Evolutionary conservation across 2,113 vertebrate genomes (phyloP).

Genomic region (Ptychochromis oligacanthus): DNA sequence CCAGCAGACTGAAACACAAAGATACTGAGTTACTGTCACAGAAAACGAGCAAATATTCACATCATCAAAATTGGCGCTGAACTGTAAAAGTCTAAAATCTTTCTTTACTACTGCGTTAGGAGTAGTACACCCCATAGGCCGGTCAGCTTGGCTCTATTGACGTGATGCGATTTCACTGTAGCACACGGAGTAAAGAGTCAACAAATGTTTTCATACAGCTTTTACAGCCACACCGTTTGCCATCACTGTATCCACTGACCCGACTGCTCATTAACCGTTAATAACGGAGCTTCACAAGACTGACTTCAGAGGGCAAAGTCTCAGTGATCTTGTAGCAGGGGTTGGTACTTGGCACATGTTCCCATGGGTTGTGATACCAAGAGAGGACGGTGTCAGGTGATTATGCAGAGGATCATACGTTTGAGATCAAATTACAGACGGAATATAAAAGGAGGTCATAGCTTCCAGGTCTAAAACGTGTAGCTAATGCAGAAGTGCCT

Average conservation of each 20-base stretch:
- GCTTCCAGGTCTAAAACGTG: neutral
- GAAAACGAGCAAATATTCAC: neutral
- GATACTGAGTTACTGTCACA: no score
- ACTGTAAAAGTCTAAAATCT: neutral
- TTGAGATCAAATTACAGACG: neutral
- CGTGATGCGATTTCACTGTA: slow-evolving; percentile 11
- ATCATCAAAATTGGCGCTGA: neutral
- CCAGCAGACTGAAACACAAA: neutral
- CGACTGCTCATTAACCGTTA: slow-evolving; percentile 11
- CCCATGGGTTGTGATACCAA: neutral
- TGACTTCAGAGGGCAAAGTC: slow-evolving; percentile 20
- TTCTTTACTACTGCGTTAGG: neutral
- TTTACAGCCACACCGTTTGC: neutral
- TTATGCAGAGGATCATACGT: neutral
- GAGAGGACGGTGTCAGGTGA: neutral
- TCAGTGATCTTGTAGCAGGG: neutral
- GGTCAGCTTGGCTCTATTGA: neutral
- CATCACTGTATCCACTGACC: slow-evolving; percentile 23
- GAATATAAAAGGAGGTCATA: neutral
- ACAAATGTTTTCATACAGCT: neutral
- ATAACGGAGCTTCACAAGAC: slow-evolving; percentile 1
- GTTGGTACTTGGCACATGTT: neutral
- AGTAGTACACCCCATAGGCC: neutral
- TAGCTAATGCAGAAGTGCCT: neutral
- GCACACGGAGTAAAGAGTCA: neutral